Base-by-base conservation (phyloP, 2,797 vertebrate species). In the Poecilia wingei region DNA sequence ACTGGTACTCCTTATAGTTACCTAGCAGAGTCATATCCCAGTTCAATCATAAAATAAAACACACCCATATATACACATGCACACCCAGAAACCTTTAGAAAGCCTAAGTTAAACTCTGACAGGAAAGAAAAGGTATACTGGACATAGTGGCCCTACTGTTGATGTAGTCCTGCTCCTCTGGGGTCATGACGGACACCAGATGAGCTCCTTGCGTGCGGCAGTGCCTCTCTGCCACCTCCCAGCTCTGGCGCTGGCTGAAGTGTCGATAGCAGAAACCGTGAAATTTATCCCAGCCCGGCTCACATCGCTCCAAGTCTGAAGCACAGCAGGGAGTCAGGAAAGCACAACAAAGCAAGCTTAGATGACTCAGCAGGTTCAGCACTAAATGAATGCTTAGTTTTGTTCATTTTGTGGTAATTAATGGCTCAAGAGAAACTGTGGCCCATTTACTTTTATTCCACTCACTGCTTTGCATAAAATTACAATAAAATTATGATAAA, bases 251-350 rank as follows among this genome's bases (percentile, higher is more conserved):
- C 0, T 95, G 95, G 59, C 95, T 83, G 78, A 97, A 98, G 84
- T 99, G 97, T 57, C 94, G 96, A 92, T 99, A 99, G 92, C 98
- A 99, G 88, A 96, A 96, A 3, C 98, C 97, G 2, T 98, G 97
- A 92, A 99, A 99, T 84, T 95, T 94, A 49, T 98, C 96, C 98
- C 98, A 99, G 77, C 96, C 96, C 0, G 92, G 94, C 74, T 96
- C 96, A 94, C 98, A 99, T 41, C 80, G 92, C 81, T 94, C 92
- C 84, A 97, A 82, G 36, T 97, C 98, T 99, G 95, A 81, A 78
- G 77, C n/a, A 77, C 59, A 73, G 68, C 78, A 36, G 55, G 28
- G 16, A 82, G n/a, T 72, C 20, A 76, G 68, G 2, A 68, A 43
- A 73, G 41, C 31, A 49, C 75, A 28, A 46, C 41, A 59, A 45